Evolutionary conservation across 35 echinoderm and acorn worm species (phyloP).

Genomic region (Heliocidaris tuberculata): DNA sequence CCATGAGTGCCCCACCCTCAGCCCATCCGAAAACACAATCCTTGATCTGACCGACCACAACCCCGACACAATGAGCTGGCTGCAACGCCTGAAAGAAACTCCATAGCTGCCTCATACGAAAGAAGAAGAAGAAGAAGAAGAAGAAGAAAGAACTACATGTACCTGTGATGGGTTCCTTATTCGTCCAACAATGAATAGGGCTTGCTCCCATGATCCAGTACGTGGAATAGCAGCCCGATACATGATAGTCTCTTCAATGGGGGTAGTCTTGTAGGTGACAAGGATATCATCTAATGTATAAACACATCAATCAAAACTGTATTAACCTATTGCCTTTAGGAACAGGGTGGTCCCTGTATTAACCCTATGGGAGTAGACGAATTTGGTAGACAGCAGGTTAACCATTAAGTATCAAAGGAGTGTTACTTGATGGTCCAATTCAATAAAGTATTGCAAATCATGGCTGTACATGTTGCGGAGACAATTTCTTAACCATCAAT

Average conservation of each 20-base stretch:
- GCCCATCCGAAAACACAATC: too few species aligned
- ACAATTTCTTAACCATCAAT: too few species aligned
- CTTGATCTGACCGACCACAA: too few species aligned
- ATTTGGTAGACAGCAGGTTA: background rate
- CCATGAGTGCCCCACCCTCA: too few species aligned
- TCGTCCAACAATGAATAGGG: constrained; percentile 49
- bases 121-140: too few species aligned
- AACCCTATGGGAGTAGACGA: background rate
- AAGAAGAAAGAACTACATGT: background rate
- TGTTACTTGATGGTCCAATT: too few species aligned
- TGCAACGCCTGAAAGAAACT: too few species aligned
- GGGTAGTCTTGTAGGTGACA: background rate
- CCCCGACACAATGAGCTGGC: too few species aligned
- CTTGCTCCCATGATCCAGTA: constrained; percentile 54
- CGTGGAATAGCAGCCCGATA: constrained; percentile 51
- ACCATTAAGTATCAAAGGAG: too few species aligned
- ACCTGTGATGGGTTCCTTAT: constrained; percentile 65
- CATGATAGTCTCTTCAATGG: constrained; percentile 48
- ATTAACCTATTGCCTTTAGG: background rate
- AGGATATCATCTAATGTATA: constrained; percentile 16
- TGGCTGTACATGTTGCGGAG: too few species aligned
- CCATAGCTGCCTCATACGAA: too few species aligned
- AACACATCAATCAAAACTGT: background rate
- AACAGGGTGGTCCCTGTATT: background rate
- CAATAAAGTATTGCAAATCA: too few species aligned